phyloP scores from a whole-genome alignment of 2,797 vertebrate species.

The Chaunax sp. region DNA sequence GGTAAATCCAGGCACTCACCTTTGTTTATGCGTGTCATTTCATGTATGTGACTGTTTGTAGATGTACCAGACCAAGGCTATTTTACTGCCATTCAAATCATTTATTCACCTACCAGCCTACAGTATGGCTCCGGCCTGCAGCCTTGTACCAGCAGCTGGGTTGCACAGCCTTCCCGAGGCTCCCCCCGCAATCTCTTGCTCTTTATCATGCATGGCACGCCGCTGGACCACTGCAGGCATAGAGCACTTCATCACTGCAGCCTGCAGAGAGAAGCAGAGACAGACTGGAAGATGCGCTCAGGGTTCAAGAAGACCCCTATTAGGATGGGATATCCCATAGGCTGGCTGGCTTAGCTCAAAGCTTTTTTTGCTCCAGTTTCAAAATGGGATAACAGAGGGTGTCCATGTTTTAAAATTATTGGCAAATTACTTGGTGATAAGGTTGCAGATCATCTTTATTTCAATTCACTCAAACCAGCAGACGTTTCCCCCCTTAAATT shows the following conservation, averaged over 20 bases:
- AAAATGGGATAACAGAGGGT: conserved; percentile 36
- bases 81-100: conserved; percentile 74
- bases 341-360: conserved; percentile 28
- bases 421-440: conserved; percentile 58
- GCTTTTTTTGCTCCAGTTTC: conserved; percentile 29
- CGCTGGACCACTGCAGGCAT: conserved; percentile 70
- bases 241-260: conserved; percentile 75
- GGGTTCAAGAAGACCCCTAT: conserved; percentile 73
- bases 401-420: conserved; percentile 62
- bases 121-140: conserved; percentile 65
- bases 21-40: conserved; percentile 65
- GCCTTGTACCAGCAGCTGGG: conserved; percentile 69
- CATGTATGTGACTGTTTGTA: conserved; percentile 51
- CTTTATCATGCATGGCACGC: conserved; percentile 79
- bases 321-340: conserved; percentile 67
- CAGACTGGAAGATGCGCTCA: conserved; percentile 64
- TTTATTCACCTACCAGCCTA: conserved; percentile 61
- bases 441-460: conserved; percentile 72
- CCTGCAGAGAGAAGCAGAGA: conserved; percentile 72
- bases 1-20: conserved; percentile 54
- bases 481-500: conserved; percentile 68
- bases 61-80: conserved; percentile 43
- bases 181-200: conserved; percentile 59
- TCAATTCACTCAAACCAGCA: conserved; percentile 75
- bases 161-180: conserved; percentile 57